phyloP scores from a whole-genome alignment of 2,888 invertebrate genomes.

The Sialis fuliginosa region DNA sequence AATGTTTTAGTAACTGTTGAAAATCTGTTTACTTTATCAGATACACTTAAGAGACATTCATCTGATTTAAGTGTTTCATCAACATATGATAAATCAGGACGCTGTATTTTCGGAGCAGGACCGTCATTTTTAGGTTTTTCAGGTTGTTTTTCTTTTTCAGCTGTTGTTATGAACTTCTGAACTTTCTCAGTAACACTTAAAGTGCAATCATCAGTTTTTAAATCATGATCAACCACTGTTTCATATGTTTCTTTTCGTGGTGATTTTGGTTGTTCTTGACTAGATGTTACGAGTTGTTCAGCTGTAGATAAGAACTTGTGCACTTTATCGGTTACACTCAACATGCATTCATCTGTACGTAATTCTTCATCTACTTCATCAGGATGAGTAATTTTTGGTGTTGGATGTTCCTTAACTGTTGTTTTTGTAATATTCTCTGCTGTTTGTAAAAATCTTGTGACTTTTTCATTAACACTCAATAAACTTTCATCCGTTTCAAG shows the following conservation, averaged over 20 bases:
- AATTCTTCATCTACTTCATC: conserved; percentile 36
- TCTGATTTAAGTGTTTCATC: conserved; percentile 24
- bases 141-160: conserved; percentile 33
- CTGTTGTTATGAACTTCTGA: conserved; percentile 40
- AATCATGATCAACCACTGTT: conserved; percentile 15
- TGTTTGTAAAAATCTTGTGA: conserved; percentile 30
- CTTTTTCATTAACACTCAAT: conserved; percentile 38
- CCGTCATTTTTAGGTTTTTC: conserved; percentile 20
- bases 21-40: conserved; percentile 46
- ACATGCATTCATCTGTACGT: conserved; percentile 39
- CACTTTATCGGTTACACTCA: conserved; percentile 53
- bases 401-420: conserved; percentile 19
- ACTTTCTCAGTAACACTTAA: conserved; percentile 48
- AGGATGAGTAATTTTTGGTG: conserved; percentile 22
- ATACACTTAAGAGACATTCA: conserved; percentile 39
- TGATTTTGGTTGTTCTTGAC: conserved; percentile 7
- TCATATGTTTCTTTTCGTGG: conserved; percentile 11
- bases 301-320: conserved; percentile 41
- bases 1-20: conserved; percentile 40
- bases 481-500: conserved; percentile 31
- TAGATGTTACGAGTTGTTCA: conserved; percentile 20
- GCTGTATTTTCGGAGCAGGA: conserved; percentile 20
- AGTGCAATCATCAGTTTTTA: conserved; percentile 33
- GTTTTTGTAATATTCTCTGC: conserved; percentile 20
- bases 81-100: conserved; percentile 31